phyloP scores from a whole-genome alignment of 2,797 vertebrate genomes.

The Antennarius maculatus region DNA sequence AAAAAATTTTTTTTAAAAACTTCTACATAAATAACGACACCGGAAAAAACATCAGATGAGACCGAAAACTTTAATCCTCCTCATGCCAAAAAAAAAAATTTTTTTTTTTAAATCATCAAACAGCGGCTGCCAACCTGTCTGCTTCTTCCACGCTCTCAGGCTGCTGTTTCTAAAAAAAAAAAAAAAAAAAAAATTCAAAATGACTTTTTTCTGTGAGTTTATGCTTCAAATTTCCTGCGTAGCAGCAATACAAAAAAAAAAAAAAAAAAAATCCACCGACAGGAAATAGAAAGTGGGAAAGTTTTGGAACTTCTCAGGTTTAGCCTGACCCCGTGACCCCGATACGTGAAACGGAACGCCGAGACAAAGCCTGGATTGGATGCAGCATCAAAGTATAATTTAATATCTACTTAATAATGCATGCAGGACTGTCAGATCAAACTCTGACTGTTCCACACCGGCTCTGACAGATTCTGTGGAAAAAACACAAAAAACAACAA shows the following conservation, averaged over 20 bases:
- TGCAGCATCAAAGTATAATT: not conserved
- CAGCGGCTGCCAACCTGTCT: slow-evolving; percentile 56
- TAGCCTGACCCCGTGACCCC: too few relatives aligned
- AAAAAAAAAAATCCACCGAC: slow-evolving; percentile 9
- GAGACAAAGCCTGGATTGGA: slow-evolving; percentile 39
- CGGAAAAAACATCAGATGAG: slow-evolving; percentile 23
- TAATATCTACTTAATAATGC: not conserved
- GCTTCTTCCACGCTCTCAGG: slow-evolving; percentile 54
- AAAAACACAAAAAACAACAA: not conserved
- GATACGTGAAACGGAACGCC: slow-evolving; percentile 44
- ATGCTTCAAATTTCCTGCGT: slow-evolving; percentile 38
- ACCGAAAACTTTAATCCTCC: slow-evolving; percentile 44
- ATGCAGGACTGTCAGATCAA: too few relatives aligned
- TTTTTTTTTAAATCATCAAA: slow-evolving; percentile 44
- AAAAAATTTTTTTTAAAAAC: slow-evolving; percentile 7
- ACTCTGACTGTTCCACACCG: too few relatives aligned
- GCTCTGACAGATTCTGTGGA: not conserved
- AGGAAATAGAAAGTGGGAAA: slow-evolving; percentile 21
- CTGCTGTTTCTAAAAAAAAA: slow-evolving; percentile 21
- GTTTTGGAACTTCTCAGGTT: too few relatives aligned
- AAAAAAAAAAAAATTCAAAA: slow-evolving; percentile 12
- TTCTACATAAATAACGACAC: slow-evolving; percentile 16
- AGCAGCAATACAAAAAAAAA: slow-evolving; percentile 25
- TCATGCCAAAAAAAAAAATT: slow-evolving; percentile 46
- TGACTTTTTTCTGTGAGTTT: slow-evolving; percentile 53